A percentile compares a stretch with the other conserved stretches of the same genome.
Conservation (phyloP, 2,113 vertebrate genomes). For the Cryptotis parvus region DNA sequence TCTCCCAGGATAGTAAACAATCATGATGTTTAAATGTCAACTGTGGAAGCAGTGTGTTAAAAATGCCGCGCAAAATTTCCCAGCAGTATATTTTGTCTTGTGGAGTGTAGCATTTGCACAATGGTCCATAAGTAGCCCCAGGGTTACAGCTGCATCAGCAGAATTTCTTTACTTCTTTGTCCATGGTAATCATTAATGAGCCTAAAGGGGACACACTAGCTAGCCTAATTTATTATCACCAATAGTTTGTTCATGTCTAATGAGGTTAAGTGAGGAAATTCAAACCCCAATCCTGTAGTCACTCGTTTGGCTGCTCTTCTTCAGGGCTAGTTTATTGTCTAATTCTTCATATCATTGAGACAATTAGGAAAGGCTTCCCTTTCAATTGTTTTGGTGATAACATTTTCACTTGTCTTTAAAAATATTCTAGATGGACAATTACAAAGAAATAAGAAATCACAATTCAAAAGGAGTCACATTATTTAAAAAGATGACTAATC, state of each 20-base stretch:
- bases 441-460: background rate
- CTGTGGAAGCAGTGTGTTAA: conserved; percentile 66
- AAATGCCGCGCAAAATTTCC: conserved; percentile 69
- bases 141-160: conserved; percentile 49
- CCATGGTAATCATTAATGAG: conserved; percentile 19
- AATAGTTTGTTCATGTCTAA: conserved; percentile 43
- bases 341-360: background rate
- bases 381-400: background rate
- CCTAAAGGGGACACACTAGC: background rate
- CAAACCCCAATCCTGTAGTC: background rate
- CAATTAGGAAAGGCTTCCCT: background rate
- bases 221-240: conserved; percentile 51
- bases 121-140: conserved; percentile 9
- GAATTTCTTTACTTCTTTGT: conserved; percentile 43
- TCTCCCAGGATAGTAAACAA: conserved; percentile 68
- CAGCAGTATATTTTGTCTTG: conserved; percentile 61
- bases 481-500: conserved; percentile 20
- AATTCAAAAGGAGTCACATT: background rate
- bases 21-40: conserved; percentile 71
- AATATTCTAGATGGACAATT: conserved; percentile 1
- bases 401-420: background rate
- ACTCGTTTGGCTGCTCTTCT: background rate
- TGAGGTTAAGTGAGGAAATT: conserved; percentile 37
- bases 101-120: conserved; percentile 30
- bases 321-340: background rate